These are phyloP conservation scores for Junco hyemalis DNA, from an alignment of 2,113 vertebrate genomes.

Conservation along the genomic window DNA sequence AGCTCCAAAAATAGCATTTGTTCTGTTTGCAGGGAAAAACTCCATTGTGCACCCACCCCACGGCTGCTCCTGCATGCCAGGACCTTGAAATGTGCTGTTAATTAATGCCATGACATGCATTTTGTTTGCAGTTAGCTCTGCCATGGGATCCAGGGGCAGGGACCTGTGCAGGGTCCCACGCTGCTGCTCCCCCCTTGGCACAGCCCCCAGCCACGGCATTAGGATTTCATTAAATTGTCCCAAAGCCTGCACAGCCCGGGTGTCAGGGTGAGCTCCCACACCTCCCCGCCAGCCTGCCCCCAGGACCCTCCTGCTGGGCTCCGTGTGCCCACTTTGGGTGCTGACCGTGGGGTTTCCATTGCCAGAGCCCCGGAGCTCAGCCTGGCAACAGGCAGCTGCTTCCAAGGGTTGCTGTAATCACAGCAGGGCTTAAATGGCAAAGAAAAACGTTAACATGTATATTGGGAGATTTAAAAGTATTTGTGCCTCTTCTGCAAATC, in stretches of 20 bases:
- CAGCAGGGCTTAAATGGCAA: not conserved
- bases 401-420: not conserved
- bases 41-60: not conserved
- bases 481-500: not conserved
- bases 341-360: not conserved
- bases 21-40: not conserved
- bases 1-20: conserved; percentile 8
- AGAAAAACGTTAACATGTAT: not conserved
- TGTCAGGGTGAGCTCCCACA: not conserved
- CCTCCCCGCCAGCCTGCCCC: not conserved
- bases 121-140: not conserved
- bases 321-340: not conserved
- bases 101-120: conserved; percentile 23
- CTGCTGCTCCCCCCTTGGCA: not conserved
- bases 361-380: not conserved
- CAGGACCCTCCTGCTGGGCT: not conserved
- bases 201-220: not conserved
- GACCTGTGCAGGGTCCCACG: not conserved
- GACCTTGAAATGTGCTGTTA: conserved; percentile 5
- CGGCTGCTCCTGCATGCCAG: not conserved
- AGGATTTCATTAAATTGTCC: not conserved
- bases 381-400: not conserved
- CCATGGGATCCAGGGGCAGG: not conserved
- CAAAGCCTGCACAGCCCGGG: fast-evolving
- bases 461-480: not conserved